Base-by-base conservation (phyloP, 1,140 invertebrate species). In the Coenobita brevimanus region DNA sequence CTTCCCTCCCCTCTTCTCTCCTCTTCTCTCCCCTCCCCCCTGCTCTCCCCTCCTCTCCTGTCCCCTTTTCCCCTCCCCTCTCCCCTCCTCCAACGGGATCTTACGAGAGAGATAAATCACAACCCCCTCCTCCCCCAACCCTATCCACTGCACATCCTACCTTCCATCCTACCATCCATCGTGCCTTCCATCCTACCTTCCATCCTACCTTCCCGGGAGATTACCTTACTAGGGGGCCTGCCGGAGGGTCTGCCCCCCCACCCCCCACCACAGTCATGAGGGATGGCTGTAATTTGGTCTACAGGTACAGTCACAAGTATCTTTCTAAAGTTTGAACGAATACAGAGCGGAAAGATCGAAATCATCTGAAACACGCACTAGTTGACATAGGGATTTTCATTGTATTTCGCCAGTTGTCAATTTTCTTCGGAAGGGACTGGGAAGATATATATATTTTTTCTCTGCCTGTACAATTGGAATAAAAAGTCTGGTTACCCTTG, bases 241-340 rank as follows among this genome's bases (percentile, higher is more conserved):
- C n/a, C n/a, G n/a, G n/a, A n/a, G n/a, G n/a, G n/a, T n/a, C 36
- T 15, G 33, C 33, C 69, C 33, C 4, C 33, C 10, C 33, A 33
- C 69, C 36, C 36, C 36, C 36, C 69, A 13, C 10, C 1, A 17
- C 1, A 27, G 69, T 43, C 36, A 73, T 73, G 69, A 73, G 21
- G 33, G 36, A 73, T 73, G 69, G 36, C 33, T 17, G 69, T 73
- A 73, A 73, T 73, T 73, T 73, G 69, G 69, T 38, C 36, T 33
- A 73, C 69, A 41, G 6, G 27, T 64, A 27, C 46, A 50, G 6
- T 50, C 46, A n/a, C n/a, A n/a, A n/a, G n/a, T n/a, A n/a, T n/a
- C n/a, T n/a, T n/a, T n/a, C n/a, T n/a, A n/a, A n/a, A n/a, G n/a
- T n/a, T n/a, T n/a, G n/a, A n/a, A n/a, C n/a, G n/a, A n/a, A n/a